Conservation (phyloP, 2,888 invertebrate genomes). For the Trypoxylon attenuatum region DNA sequence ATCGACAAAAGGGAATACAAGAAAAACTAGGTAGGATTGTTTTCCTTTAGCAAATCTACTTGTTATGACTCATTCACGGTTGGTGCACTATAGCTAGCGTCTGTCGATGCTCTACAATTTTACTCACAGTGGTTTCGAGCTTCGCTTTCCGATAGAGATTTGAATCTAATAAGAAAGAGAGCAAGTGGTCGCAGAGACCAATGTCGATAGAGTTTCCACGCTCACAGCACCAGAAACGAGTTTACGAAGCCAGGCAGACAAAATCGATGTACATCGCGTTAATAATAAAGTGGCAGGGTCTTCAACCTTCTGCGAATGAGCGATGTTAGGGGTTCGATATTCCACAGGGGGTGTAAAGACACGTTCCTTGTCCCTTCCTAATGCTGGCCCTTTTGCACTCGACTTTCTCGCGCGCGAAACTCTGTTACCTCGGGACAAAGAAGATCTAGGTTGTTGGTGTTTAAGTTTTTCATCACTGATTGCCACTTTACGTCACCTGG, state of each 20-base stretch:
- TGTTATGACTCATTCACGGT: no score
- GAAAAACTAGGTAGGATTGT: no score
- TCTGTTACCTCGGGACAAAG: no score
- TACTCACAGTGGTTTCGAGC: no score
- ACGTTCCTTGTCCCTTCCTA: neutral
- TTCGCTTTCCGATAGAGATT: no score
- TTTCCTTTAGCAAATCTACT: no score
- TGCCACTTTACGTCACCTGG: neutral
- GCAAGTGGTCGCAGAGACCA: constrained; percentile 23
- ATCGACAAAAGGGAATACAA: no score
- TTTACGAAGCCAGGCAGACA: constrained; percentile 62
- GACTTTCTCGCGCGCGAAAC: no score
- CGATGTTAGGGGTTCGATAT: constrained; percentile 28
- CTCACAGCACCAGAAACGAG: constrained; percentile 51
- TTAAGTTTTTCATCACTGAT: neutral
- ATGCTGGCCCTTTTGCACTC: neutral
- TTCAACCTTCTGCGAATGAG: constrained; percentile 59
- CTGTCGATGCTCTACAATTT: no score
- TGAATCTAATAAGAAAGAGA: no score
- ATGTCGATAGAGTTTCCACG: constrained; percentile 22
- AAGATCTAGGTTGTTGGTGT: no score
- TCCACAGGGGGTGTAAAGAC: constrained; percentile 35
- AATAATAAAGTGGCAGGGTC: constrained; percentile 66
- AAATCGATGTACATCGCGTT: constrained; percentile 65
- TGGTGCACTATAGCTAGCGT: no score